These are phyloP conservation scores for Archivesica marissinica DNA, from an alignment of 1,140 invertebrate species.

Conservation along the genomic window DNA sequence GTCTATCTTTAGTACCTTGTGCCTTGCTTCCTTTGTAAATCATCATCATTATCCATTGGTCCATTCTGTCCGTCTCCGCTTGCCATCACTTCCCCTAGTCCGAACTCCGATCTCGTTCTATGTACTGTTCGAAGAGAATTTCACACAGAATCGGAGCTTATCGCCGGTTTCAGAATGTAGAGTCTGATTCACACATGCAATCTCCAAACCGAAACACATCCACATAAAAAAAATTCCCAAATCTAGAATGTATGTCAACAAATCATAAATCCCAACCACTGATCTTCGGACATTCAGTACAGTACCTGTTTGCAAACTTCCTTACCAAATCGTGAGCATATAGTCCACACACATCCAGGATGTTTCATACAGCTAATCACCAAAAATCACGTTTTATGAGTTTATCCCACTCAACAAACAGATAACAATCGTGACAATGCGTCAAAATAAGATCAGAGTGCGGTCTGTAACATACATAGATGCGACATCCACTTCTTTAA, in stretches of 20 bases:
- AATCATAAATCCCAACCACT: no score
- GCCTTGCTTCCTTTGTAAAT: slow-evolving; percentile 67
- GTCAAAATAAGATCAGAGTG: background rate
- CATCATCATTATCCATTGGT: slow-evolving; percentile 67
- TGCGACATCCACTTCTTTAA: background rate
- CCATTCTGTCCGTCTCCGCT: slow-evolving; percentile 62
- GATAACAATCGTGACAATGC: background rate
- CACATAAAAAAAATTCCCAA: no score
- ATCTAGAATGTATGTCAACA: no score
- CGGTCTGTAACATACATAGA: slow-evolving; percentile 33
- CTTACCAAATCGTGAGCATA: background rate
- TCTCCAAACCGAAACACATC: no score
- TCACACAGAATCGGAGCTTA: slow-evolving; percentile 13
- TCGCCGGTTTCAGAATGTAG: slow-evolving; percentile 38
- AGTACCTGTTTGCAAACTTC: slow-evolving; percentile 18
- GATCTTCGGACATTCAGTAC: no score
- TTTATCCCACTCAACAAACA: background rate
- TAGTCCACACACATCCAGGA: background rate
- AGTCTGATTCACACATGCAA: no score
- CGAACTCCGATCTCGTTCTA: no score
- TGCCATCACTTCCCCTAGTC: slow-evolving; percentile 62
- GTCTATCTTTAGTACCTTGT: slow-evolving; percentile 72
- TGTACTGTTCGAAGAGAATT: no score
- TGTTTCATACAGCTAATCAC: no score
- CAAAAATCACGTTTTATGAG: no score